These are phyloP conservation scores for Actinemys pallida DNA, from an alignment of 2,113 vertebrate species.

Conservation along the genomic window DNA sequence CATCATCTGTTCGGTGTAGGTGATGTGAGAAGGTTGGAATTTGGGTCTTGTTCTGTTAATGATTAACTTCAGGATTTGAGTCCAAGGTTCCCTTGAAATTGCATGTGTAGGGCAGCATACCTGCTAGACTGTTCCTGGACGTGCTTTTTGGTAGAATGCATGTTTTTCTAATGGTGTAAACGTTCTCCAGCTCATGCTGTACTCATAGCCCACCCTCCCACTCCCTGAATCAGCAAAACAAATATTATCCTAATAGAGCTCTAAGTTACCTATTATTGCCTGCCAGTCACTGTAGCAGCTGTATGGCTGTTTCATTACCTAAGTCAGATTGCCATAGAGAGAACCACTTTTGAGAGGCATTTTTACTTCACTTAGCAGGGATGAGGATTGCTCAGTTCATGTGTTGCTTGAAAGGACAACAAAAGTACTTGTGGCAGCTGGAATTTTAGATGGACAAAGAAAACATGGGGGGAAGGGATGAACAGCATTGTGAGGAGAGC, in stretches of 20 bases:
- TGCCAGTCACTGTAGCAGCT: not conserved
- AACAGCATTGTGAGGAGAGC: rapidly evolving
- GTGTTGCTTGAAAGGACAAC: not conserved
- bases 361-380: not conserved
- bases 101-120: rapidly evolving
- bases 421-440: constrained; percentile 8
- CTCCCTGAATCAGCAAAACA: not conserved
- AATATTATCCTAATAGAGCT: rapidly evolving
- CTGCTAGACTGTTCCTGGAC: rapidly evolving
- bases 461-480: not conserved
- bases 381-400: not conserved
- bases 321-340: not conserved
- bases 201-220: rapidly evolving
- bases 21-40: constrained; percentile 28
- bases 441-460: not conserved
- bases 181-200: rapidly evolving
- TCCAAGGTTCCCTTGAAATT: not conserved
- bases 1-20: not conserved
- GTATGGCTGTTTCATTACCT: rapidly evolving
- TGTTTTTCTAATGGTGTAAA: rapidly evolving
- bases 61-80: constrained; percentile 7
- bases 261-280: rapidly evolving
- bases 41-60: constrained; percentile 30
- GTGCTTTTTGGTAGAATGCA: rapidly evolving
- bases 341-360: rapidly evolving